Conservation (phyloP, 2,888 invertebrate genomes). For the Catotricha subobsoleta region DNA sequence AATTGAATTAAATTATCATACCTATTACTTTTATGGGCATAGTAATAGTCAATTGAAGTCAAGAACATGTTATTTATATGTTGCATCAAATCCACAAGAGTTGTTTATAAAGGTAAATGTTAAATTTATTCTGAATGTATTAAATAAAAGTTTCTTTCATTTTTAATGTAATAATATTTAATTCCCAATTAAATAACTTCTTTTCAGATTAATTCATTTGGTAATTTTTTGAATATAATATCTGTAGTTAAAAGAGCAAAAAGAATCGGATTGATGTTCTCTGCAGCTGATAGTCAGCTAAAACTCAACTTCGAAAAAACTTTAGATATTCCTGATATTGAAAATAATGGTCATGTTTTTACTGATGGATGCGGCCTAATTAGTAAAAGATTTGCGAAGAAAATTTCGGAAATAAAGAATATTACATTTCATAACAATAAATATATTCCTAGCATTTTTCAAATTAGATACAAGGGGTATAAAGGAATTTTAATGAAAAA, state of each 20-base stretch:
- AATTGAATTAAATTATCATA: background rate
- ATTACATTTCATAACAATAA: background rate
- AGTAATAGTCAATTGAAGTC: background rate
- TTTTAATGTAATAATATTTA: too few species aligned
- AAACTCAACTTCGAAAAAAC: background rate
- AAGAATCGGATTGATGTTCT: background rate
- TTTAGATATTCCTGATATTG: background rate
- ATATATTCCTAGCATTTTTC: background rate
- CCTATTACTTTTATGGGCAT: background rate
- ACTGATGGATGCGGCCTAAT: background rate
- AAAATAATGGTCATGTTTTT: background rate
- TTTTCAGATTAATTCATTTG: background rate
- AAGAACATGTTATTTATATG: background rate
- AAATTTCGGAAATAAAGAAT: background rate
- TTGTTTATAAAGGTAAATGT: background rate
- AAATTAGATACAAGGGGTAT: background rate
- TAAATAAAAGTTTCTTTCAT: too few species aligned
- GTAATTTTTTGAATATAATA: background rate
- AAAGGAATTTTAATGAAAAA: background rate
- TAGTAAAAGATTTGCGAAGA: background rate
- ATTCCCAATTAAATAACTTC: too few species aligned
- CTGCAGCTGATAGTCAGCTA: background rate
- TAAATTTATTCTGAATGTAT: too few species aligned
- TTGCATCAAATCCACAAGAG: background rate
- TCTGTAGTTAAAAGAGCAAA: background rate